Percentiles rank a stretch among this genome's conserved stretches.
Evolutionary conservation across 2,113 vertebrate species (phyloP).

Genomic region (Chaenocephalus aceratus): DNA sequence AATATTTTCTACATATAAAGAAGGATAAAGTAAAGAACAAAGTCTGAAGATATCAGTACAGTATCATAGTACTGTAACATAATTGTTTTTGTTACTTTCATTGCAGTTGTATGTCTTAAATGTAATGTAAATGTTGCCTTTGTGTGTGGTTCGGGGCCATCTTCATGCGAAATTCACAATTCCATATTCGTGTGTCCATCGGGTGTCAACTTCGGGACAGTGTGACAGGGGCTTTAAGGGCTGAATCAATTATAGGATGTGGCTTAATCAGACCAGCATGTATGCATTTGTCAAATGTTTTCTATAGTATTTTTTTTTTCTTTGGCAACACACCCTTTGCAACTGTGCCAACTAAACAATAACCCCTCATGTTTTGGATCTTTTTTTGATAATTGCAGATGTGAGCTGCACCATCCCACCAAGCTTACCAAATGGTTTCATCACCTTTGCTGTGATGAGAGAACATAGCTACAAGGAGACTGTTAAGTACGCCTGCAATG

Average conservation of each 20-base stretch:
- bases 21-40: too few relatives aligned
- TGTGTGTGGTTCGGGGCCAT: too few relatives aligned
- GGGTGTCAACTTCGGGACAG: too few relatives aligned
- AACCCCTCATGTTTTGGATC: conserved; percentile 6
- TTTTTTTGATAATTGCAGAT: conserved; percentile 71
- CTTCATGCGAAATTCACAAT: too few relatives aligned
- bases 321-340: not conserved
- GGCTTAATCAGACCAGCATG: not conserved
- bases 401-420: conserved; percentile 87
- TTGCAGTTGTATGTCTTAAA: too few relatives aligned
- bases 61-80: too few relatives aligned
- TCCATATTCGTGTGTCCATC: too few relatives aligned
- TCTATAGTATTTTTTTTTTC: not conserved
- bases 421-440: conserved; percentile 86
- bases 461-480: conserved; percentile 86
- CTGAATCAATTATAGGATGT: not conserved
- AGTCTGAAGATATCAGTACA: too few relatives aligned
- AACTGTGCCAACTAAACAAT: not conserved
- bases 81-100: too few relatives aligned
- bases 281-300: not conserved
- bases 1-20: too few relatives aligned
- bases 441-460: conserved; percentile 85
- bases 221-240: too few relatives aligned
- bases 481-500: conserved; percentile 88
- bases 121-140: too few relatives aligned